A percentile compares a stretch with the other conserved stretches of the same genome.
These are phyloP conservation scores for Calcarius ornatus DNA, from an alignment of 2,113 vertebrate genomes.

Conservation along the genomic window DNA sequence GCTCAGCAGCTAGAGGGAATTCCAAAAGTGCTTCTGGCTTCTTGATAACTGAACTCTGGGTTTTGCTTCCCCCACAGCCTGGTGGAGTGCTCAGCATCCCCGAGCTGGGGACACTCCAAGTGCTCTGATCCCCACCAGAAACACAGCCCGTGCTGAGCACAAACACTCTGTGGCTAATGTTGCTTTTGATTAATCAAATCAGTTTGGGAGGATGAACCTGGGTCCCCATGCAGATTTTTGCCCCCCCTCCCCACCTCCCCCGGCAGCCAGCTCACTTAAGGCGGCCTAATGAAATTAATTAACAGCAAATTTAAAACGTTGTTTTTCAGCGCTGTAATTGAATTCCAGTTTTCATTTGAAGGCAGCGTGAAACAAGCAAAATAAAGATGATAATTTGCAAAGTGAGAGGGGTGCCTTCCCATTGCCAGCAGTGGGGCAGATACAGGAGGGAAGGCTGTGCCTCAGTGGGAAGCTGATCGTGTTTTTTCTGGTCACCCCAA, in stretches of 20 bases:
- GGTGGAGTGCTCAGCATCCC: not conserved
- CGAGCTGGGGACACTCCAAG: not conserved
- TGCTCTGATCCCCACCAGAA: not conserved
- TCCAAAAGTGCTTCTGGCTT: slow-evolving; percentile 7
- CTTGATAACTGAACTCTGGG: not conserved
- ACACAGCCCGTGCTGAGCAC: not conserved
- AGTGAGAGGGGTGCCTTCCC: not conserved
- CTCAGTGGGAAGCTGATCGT: rapidly evolving
- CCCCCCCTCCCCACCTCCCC: rapidly evolving
- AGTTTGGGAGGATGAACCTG: slow-evolving; percentile 15
- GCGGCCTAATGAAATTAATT: slow-evolving; percentile 58
- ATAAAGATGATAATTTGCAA: not conserved
- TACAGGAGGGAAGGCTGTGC: not conserved
- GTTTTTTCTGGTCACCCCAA: not conserved
- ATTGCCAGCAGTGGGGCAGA: rapidly evolving
- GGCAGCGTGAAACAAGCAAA: slow-evolving; percentile 4
- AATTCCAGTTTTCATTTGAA: slow-evolving; percentile 32
- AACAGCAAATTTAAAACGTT: slow-evolving; percentile 43
- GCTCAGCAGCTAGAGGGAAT: not conserved
- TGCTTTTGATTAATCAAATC: slow-evolving; percentile 43
- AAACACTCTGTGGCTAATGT: not conserved
- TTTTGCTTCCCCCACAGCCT: not conserved
- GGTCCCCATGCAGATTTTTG: not conserved
- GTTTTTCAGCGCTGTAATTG: slow-evolving; percentile 17
- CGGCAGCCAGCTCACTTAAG: not conserved